Evolutionary conservation across 1,140 invertebrate species (phyloP).

Genomic region (Caenorhabditis inopinata): DNA sequence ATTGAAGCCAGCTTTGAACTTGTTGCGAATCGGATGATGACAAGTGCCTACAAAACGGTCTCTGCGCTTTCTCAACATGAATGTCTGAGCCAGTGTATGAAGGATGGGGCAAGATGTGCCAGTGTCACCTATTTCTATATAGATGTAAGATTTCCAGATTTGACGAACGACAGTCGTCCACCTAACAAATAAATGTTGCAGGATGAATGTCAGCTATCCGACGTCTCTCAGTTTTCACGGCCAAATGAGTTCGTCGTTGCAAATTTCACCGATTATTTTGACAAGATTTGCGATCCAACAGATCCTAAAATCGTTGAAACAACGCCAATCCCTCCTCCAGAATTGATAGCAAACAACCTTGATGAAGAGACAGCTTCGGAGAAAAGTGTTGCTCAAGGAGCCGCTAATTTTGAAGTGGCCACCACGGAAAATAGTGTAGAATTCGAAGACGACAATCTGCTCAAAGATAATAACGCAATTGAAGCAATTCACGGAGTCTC

Average conservation of each 20-base stretch:
- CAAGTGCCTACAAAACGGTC: conserved; percentile 15
- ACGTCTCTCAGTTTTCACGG: conserved; percentile 55
- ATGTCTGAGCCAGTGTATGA: conserved; percentile 36
- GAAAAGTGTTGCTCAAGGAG: conserved; percentile 8
- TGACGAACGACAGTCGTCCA: neutral
- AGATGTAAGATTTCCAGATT: neutral
- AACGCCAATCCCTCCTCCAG: neutral
- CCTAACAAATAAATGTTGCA: too few relatives aligned
- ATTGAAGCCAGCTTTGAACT: conserved; percentile 56
- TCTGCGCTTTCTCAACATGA: conserved; percentile 1
- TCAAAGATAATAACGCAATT: conserved; percentile 24
- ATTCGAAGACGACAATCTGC: neutral
- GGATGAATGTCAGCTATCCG: conserved; percentile 62
- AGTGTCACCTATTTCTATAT: conserved; percentile 33
- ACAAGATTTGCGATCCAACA: conserved; percentile 61
- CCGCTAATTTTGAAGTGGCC: conserved; percentile 6
- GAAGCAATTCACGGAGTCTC: conserved; percentile 20
- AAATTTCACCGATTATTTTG: conserved; percentile 60
- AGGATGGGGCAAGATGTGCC: conserved; percentile 39
- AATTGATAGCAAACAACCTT: neutral
- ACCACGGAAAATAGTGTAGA: neutral
- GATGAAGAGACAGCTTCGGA: conserved; percentile 13
- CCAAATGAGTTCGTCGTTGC: conserved; percentile 56
- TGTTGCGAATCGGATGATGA: conserved; percentile 56
- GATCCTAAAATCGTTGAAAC: neutral